Conservation (phyloP, 2,888 invertebrate species). For the Spicauda simplicius region DNA sequence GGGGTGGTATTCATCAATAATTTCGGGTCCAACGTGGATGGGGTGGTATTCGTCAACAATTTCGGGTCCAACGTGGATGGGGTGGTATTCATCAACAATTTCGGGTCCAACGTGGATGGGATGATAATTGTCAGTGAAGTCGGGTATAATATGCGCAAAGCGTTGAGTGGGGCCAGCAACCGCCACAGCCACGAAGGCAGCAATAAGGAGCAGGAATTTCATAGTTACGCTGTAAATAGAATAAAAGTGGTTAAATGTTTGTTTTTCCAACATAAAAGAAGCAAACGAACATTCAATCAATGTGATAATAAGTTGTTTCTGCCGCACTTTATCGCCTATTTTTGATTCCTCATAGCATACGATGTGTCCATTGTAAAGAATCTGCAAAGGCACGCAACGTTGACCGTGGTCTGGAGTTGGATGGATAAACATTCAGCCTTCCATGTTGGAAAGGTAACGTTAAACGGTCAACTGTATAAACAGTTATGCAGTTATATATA, state of each 20-base stretch:
- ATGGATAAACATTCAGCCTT: too few relatives aligned
- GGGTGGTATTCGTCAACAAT: constrained; percentile 10
- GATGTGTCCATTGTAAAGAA: too few relatives aligned
- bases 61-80: too few relatives aligned
- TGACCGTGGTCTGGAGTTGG: too few relatives aligned
- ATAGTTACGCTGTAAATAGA: constrained; percentile 23
- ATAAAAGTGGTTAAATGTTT: background rate
- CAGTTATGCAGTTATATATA: too few relatives aligned
- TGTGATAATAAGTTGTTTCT: too few relatives aligned
- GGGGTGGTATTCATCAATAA: constrained; percentile 32
- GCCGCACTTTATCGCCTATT: too few relatives aligned
- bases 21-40: constrained; percentile 37
- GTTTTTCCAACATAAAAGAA: constrained; percentile 38
- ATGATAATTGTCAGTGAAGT: constrained; percentile 18
- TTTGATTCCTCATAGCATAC: too few relatives aligned
- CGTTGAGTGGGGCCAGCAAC: constrained; percentile 39
- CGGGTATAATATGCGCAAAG: constrained; percentile 16
- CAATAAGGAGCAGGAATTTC: constrained; percentile 42
- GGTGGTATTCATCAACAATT: background rate
- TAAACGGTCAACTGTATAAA: too few relatives aligned
- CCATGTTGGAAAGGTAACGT: too few relatives aligned
- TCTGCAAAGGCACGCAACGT: too few relatives aligned
- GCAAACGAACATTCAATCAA: too few relatives aligned
- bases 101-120: constrained; percentile 15
- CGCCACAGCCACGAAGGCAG: constrained; percentile 40